Evolutionary conservation across 2,113 vertebrate species (phyloP), one percentile per base, ranked within the genome.

Genomic region (Nothoprocta pentlandii): DNA sequence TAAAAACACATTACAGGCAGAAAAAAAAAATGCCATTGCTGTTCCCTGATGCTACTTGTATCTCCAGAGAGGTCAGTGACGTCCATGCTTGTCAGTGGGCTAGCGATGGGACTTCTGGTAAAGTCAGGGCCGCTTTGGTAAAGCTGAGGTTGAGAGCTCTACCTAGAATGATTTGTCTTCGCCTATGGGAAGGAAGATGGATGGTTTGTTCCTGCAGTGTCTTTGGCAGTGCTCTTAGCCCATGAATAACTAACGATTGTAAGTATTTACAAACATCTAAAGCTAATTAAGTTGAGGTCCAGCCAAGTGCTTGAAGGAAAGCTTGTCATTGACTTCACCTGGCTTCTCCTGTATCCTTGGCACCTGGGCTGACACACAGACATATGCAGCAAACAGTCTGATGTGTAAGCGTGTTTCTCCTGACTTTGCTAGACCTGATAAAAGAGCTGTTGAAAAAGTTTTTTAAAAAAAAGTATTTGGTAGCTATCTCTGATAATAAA

Each of bases 281-380:
- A 64, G 67, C 62, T 79, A 86, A 79, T 90, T 54, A 69, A 86
- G 70, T 63, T 89, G 77, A 89, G 82, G 71, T 69, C 42, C 36
- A 69, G 73, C 49, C 86, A 75, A 64, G 25, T 30, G n/a, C 42
- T 56, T 82, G 81, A 89, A 89, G 67, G 56, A 86, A 66, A 92
- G 67, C 42, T 90, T 79, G 54, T 82, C 42, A 61, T 42, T 78
- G 28, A 42, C 71, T 79, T 89, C 71, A 74, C 53, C 63, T 42
- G n/a, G 36, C 62, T 78, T 63, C 47, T 78, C 61, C 69, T 64
- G 32, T 66, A 36, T 90, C 73, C 82, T 83, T 61, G 67, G 49
- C 56, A 59, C 61, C 68, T 74, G 1, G 4, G 41, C 66, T 54
- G 61, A 69, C 34, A 64, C 56, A 75, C 54, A 75, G 64, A 82